Percentiles rank a stretch among this genome's conserved stretches.
These are phyloP conservation scores for Paedocypris sp. DNA, from an alignment of 2,113 vertebrate species.

Conservation along the genomic window DNA sequence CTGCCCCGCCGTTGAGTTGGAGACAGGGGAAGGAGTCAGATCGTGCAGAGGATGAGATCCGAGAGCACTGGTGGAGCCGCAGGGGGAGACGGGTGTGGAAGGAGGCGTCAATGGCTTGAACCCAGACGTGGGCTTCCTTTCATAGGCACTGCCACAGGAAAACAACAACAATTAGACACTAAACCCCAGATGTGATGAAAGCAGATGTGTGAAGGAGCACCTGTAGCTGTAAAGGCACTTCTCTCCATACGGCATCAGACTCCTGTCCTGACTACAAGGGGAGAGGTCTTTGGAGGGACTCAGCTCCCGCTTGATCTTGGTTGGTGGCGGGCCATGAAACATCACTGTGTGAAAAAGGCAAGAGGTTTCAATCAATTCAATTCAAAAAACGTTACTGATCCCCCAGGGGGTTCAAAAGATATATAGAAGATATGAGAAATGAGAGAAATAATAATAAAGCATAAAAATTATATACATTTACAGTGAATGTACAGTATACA, in stretches of 20 bases:
- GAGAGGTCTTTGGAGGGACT: slow-evolving; percentile 79
- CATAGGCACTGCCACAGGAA: slow-evolving; percentile 76
- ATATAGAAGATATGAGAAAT: too few species aligned
- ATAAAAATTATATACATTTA: too few species aligned
- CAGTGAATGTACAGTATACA: too few species aligned
- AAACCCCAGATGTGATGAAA: background rate
- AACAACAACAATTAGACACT: background rate
- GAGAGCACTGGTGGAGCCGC: slow-evolving; percentile 42
- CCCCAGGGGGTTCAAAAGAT: too few species aligned
- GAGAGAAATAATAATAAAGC: too few species aligned
- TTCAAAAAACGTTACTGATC: too few species aligned
- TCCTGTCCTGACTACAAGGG: slow-evolving; percentile 79
- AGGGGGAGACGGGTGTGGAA: slow-evolving; percentile 73
- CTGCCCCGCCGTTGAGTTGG: slow-evolving; percentile 38
- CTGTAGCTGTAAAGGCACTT: slow-evolving; percentile 99
- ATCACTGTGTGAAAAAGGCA: slow-evolving; percentile 71
- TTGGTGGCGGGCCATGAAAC: slow-evolving; percentile 83
- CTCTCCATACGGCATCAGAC: slow-evolving; percentile 80
- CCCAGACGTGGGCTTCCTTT: slow-evolving; percentile 78
- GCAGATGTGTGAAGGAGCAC: slow-evolving; percentile 45
- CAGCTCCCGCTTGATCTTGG: slow-evolving; percentile 92
- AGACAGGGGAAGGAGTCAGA: slow-evolving; percentile 51
- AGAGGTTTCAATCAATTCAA: too few species aligned
- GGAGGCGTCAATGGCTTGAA: slow-evolving; percentile 94
- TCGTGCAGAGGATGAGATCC: slow-evolving; percentile 41